Conservation (phyloP, 2,888 invertebrate species). For the Dendrolimus pini region DNA sequence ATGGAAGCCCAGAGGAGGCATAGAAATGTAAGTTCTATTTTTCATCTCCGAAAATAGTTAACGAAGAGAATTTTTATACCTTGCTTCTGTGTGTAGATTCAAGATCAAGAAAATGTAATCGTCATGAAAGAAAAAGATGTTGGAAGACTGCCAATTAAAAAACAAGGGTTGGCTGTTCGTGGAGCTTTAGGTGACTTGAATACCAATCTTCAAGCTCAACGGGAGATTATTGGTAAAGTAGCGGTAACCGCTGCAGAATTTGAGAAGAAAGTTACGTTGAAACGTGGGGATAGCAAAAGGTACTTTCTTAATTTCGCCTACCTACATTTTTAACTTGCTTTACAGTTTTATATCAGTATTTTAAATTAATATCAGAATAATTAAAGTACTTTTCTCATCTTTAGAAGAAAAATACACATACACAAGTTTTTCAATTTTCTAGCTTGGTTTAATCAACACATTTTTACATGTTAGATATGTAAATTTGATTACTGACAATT, state of each 20-base stretch:
- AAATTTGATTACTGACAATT: too few relatives aligned
- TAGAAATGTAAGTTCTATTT: conserved; percentile 37
- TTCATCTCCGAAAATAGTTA: background rate
- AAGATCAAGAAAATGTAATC: conserved; percentile 59
- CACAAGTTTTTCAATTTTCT: too few relatives aligned
- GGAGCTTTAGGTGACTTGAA: conserved; percentile 63
- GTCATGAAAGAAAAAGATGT: conserved; percentile 43
- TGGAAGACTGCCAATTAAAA: conserved; percentile 36
- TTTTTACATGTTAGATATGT: too few relatives aligned
- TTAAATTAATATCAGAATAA: too few relatives aligned
- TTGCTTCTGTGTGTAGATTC: conserved; percentile 25
- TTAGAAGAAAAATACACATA: too few relatives aligned
- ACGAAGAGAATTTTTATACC: background rate
- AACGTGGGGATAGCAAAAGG: conserved; percentile 21
- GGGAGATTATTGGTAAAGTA: conserved; percentile 48
- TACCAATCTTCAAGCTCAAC: conserved; percentile 51
- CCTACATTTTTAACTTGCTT: background rate
- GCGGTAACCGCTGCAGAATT: conserved; percentile 47
- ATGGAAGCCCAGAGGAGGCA: conserved; percentile 57
- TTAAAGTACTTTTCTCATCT: too few relatives aligned
- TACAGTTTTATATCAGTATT: too few relatives aligned
- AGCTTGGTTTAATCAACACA: too few relatives aligned
- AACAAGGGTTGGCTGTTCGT: conserved; percentile 43
- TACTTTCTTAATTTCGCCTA: background rate
- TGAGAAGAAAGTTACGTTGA: conserved; percentile 50